Evolutionary conservation across 2,888 invertebrate genomes (phyloP), one percentile per base, ranked within the genome.

Genomic region (Drosophila mercatorum): DNA sequence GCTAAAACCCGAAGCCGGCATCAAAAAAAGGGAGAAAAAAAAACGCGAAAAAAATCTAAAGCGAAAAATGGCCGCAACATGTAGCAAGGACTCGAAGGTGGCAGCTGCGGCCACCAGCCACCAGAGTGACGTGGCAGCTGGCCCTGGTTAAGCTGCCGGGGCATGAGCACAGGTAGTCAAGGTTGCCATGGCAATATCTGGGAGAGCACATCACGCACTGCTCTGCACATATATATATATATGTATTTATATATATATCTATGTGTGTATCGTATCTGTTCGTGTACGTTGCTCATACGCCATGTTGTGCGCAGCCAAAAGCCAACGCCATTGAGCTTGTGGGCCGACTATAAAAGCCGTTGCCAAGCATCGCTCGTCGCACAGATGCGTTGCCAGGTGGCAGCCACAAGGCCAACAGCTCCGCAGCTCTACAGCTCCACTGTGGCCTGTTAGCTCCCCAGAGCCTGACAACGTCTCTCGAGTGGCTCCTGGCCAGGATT

Each of bases 121-220:
- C n/a, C n/a, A n/a, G 34, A 60, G 47, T 55, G 59, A 72, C 63
- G 56, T 65, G 51, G 60, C 57, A 57, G 61, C 52, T 69, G 61
- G 61, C 71, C 68, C 58, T 43, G 79, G 75, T 64, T 82, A 82
- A 84, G 89, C 85, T 84, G 58, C 46, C 53, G 72, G 66, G 87
- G 84, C 87, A 84, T 86, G 84, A 88, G 84, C 81, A 75, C 71
- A 86, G 85, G 85, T 86, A 82, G 85, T 74, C 89, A 89, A 84
- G 89, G 90, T 90, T 90, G 83, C 90, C 76, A 89, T 89, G 83
- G 87, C 77, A 89, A 89, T 89, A 87, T 81, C 87, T 81, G 88
- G 82, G 82, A 83, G 80, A 81, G 80, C 55, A 22, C 14, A 5
- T 36, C 41, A 41, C 69, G 71, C 26, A 57, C 41, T 28, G 28